Base-by-base conservation (phyloP, 2,797 vertebrate species). In the Coilia nasus region DNA sequence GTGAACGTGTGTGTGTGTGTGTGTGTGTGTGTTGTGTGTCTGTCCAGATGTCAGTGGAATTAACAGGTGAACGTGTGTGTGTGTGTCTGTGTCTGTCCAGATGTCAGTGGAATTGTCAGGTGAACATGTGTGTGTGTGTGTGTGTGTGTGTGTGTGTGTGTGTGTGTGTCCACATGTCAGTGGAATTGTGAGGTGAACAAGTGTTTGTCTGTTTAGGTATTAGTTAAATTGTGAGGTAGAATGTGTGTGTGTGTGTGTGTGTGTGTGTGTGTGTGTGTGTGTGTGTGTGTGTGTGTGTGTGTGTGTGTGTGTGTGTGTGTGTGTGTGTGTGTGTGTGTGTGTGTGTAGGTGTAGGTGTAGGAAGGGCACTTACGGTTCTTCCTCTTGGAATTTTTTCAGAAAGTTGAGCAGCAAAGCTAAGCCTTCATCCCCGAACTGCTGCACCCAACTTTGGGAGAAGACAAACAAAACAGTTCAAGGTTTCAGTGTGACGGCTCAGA, bases 361-460 rank as follows among this genome's bases (percentile, higher is more conserved):
- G 56, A 21, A n/a, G n/a, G 56, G 2, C 46, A 93, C 96, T 95
- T 86, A 83, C 71, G 88, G 88, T 10, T 98, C 97, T 0, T 97
- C 96, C 47, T 97, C 97, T 86, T 97, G 97, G 2, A 98, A 94
- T 89, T 91, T 94, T 93, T 91, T 94, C 10, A 98, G 94, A 82
- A 96, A 96, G 67, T 86, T 93, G 84, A 98, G 92, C 84, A 98
- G 94, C 84, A 96, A 92, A 21, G 92, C 92, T 83, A 98, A 93
- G 10, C 97, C 97, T 50, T 98, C 97, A 56, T 91, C 90, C 89
- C 97, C 97, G 94, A 98, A 98, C 85, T 95, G 97, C 92, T 98
- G 97, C 78, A 98, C 96, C 97, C 97, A 98, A 89, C 97, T 98
- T 82, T 57, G 88, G 64, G 75, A 71, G 41, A 87, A 10, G 17